Percentiles rank a stretch among this genome's conserved stretches.
These are phyloP conservation scores for Chionoecetes opilio DNA, from an alignment of 1,140 invertebrate species.

Conservation along the genomic window DNA sequence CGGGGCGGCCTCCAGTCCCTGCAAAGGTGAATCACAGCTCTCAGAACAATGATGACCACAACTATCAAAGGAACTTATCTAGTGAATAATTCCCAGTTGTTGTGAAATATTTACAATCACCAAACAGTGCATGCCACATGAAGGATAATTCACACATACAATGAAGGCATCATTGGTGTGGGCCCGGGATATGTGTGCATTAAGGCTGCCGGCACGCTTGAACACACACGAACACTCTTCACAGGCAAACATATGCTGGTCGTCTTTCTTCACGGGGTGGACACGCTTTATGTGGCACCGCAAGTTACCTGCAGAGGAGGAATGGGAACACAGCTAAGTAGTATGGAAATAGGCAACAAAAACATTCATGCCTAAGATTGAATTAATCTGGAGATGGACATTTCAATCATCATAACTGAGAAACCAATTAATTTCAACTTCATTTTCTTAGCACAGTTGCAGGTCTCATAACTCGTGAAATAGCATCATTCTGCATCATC, in stretches of 20 bases:
- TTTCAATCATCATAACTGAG: no score
- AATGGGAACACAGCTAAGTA: neutral
- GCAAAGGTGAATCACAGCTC: neutral
- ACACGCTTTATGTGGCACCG: constrained; percentile 89
- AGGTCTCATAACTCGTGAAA: neutral
- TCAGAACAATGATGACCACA: neutral
- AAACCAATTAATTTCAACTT: no score
- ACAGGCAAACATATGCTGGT: constrained; percentile 86
- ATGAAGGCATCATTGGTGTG: constrained; percentile 82
- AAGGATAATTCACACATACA: constrained; percentile 9
- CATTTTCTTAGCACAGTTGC: no score
- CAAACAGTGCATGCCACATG: neutral
- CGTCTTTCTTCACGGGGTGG: constrained; percentile 86
- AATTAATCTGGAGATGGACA: no score
- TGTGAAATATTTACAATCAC: neutral
- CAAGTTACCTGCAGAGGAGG: constrained; percentile 86
- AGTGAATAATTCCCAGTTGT: neutral
- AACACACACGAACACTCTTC: constrained; percentile 89
- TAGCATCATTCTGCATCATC: no score
- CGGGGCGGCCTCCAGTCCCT: constrained; percentile 60
- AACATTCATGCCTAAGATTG: no score
- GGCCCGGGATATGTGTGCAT: constrained; percentile 88
- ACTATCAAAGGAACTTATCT: neutral
- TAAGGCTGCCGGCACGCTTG: constrained; percentile 88
- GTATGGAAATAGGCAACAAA: no score